These are phyloP conservation scores for Caenorhabditis wallacei DNA, from an alignment of 2,888 invertebrate species.

Conservation along the genomic window DNA sequence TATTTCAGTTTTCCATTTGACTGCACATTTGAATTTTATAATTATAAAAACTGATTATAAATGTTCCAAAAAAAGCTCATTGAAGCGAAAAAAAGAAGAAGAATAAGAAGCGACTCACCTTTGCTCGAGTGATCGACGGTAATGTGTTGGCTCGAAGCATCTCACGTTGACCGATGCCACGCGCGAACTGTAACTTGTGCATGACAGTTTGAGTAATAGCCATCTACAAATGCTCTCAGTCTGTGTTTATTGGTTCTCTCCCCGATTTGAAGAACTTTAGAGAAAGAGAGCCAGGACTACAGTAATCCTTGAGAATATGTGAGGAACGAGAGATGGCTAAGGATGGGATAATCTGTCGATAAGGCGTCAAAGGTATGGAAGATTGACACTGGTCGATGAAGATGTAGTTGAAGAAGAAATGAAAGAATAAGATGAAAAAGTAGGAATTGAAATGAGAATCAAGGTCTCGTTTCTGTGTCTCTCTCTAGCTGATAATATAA, in stretches of 20 bases:
- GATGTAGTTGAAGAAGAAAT: no score
- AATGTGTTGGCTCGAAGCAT: slow-evolving; percentile 77
- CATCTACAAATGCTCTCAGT: slow-evolving; percentile 61
- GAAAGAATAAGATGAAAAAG: slow-evolving; percentile 8
- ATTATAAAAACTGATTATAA: neutral
- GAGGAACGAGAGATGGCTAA: slow-evolving; percentile 1
- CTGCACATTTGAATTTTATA: neutral
- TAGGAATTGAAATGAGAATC: slow-evolving; percentile 9
- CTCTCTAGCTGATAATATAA: slow-evolving; percentile 54
- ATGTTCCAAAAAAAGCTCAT: neutral
- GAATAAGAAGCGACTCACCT: no score
- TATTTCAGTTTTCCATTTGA: neutral
- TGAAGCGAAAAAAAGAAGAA: neutral
- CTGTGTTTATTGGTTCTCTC: slow-evolving; percentile 13
- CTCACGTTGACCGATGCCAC: slow-evolving; percentile 77
- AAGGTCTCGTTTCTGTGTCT: slow-evolving; percentile 16
- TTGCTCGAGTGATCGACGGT: slow-evolving; percentile 75
- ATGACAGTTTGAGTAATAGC: slow-evolving; percentile 74
- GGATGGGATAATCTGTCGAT: slow-evolving; percentile 51
- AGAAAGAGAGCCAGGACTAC: slow-evolving; percentile 33
- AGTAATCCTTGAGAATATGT: slow-evolving; percentile 49
- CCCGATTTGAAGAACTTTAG: slow-evolving; percentile 18
- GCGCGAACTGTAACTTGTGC: slow-evolving; percentile 79
- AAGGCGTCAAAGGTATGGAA: slow-evolving; percentile 38
- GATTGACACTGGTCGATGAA: slow-evolving; percentile 17